A percentile compares a stretch with the other conserved stretches of the same genome.
Evolutionary conservation across 1,140 invertebrate species (phyloP).

Genomic region (Trinorchestia longiramus): DNA sequence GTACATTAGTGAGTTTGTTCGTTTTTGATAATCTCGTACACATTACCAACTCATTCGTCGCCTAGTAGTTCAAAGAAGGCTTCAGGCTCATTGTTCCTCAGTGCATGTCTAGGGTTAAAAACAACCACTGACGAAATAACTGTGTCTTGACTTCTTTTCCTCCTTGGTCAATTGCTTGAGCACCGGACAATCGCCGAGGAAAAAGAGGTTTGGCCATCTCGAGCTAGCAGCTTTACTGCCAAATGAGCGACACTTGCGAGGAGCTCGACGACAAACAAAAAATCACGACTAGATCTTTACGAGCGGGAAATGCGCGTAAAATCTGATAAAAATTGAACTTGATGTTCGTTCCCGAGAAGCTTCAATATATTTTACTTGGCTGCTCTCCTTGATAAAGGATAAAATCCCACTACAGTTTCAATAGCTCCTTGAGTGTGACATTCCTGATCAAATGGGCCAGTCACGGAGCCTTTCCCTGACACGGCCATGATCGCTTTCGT

Average conservation of each 20-base stretch:
- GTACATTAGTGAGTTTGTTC: background rate
- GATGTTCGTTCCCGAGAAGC: conserved; percentile 36
- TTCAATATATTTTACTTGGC: conserved; percentile 12
- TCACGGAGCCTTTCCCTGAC: conserved; percentile 3
- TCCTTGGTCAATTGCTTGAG: background rate
- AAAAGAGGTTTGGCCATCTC: background rate
- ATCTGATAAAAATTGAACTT: conserved; percentile 55
- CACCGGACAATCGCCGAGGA: background rate
- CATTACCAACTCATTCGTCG: background rate
- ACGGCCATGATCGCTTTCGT: background rate
- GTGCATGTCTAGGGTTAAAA: background rate
- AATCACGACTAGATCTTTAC: conserved; percentile 33
- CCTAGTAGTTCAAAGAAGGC: background rate
- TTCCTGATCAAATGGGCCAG: conserved; percentile 27
- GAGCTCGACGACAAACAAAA: conserved; percentile 36
- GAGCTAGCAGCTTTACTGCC: background rate
- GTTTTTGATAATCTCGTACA: background rate
- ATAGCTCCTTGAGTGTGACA: conserved; percentile 2
- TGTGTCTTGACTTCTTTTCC: background rate
- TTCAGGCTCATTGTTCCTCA: background rate
- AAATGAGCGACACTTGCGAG: background rate
- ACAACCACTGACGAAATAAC: background rate
- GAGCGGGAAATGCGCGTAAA: conserved; percentile 40
- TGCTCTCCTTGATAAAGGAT: conserved; percentile 18
- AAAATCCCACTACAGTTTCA: conserved; percentile 25